phyloP scores from a whole-genome alignment of 2,888 invertebrate species.

The Diabrotica balteata region DNA sequence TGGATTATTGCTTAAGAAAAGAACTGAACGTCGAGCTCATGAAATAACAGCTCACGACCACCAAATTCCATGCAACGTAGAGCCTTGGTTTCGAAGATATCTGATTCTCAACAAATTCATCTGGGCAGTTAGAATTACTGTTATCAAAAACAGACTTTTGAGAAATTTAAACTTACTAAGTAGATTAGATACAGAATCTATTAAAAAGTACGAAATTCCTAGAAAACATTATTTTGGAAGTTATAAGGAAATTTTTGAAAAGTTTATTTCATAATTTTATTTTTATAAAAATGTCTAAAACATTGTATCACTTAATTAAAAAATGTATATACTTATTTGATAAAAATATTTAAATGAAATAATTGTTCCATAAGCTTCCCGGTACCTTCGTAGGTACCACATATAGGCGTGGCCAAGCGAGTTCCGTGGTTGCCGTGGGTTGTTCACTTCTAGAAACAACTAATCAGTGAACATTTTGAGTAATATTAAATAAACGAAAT shows the following conservation, averaged over 20 bases:
- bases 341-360: no score
- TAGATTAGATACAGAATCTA: slow-evolving; percentile 31
- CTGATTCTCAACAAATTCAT: slow-evolving; percentile 52
- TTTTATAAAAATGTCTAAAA: no score
- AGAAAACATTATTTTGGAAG: slow-evolving; percentile 22
- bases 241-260: slow-evolving; percentile 31
- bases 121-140: slow-evolving; percentile 46
- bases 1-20: slow-evolving; percentile 41
- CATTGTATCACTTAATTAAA: no score
- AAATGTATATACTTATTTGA: no score
- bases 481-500: no score
- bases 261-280: slow-evolving; percentile 20
- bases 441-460: no score
- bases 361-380: no score
- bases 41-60: slow-evolving; percentile 34
- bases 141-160: slow-evolving; percentile 49
- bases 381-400: no score
- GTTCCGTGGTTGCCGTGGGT: no score
- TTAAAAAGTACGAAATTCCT: slow-evolving; percentile 36
- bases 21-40: slow-evolving; percentile 39
- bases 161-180: slow-evolving; percentile 48
- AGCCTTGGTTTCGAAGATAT: slow-evolving; percentile 53
- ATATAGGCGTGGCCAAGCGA: no score
- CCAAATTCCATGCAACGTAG: slow-evolving; percentile 40
- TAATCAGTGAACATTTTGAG: no score